A percentile compares a stretch with the other conserved stretches of the same genome.
Evolutionary conservation across 2,797 vertebrate species (phyloP).

Genomic region (Rhinophrynus dorsalis): DNA sequence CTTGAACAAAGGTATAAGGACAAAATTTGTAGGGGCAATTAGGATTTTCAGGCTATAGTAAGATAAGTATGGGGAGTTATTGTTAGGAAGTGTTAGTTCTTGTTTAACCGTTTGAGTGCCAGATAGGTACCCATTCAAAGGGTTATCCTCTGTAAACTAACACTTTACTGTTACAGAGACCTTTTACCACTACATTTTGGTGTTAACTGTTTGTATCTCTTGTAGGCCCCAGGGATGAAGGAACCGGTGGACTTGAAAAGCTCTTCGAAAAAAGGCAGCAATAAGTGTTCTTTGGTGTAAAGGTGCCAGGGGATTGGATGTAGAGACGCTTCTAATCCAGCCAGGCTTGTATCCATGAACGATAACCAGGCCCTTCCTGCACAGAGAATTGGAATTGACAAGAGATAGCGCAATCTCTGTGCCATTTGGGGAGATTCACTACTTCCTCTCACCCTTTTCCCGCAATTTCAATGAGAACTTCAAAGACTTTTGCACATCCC

Average conservation of each 20-base stretch:
- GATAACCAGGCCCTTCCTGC: neutral
- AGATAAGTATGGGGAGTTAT: too few species aligned
- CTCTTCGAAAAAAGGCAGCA: slow-evolving; percentile 51
- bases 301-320: neutral
- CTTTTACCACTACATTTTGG: too few species aligned
- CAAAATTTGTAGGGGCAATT: too few species aligned
- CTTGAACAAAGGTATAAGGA: too few species aligned
- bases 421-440: neutral
- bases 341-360: neutral
- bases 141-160: too few species aligned
- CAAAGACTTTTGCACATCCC: too few species aligned
- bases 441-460: neutral
- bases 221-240: slow-evolving; percentile 55
- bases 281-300: slow-evolving; percentile 58
- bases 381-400: neutral
- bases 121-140: too few species aligned
- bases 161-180: too few species aligned
- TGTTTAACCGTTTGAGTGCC: too few species aligned
- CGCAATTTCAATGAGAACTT: too few species aligned
- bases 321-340: neutral
- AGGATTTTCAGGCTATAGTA: too few species aligned
- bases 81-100: too few species aligned
- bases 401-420: neutral
- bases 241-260: slow-evolving; percentile 50
- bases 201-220: neutral